phyloP scores from a whole-genome alignment of 2,113 vertebrate species.

The Seriola dumerili region DNA sequence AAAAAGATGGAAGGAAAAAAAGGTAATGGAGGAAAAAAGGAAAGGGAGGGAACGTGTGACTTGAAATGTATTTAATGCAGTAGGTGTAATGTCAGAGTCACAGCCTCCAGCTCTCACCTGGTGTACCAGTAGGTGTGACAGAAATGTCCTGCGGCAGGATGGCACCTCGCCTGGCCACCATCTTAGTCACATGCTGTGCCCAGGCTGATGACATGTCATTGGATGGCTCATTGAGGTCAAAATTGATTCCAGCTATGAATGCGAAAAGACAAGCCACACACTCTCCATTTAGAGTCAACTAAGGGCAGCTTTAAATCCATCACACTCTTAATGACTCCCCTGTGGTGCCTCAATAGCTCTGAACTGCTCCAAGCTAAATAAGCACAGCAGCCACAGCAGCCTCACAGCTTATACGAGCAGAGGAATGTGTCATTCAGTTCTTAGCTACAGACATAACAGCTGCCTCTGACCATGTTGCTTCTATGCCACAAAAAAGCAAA shows the following conservation, averaged over 20 bases:
- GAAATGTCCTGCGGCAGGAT: slow-evolving; percentile 97
- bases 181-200: slow-evolving; percentile 98
- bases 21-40: no score
- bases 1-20: background rate
- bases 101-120: slow-evolving; percentile 82
- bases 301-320: slow-evolving; percentile 4
- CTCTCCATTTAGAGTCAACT: background rate
- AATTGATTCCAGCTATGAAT: slow-evolving; percentile 91
- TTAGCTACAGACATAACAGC: slow-evolving; percentile 43
- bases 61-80: background rate
- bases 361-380: slow-evolving; percentile 45
- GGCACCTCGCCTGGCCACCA: slow-evolving; percentile 96
- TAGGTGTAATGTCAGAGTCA: background rate
- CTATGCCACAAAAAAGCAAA: slow-evolving; percentile 13
- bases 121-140: slow-evolving; percentile 92
- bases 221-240: slow-evolving; percentile 94
- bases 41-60: background rate
- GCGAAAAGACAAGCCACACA: slow-evolving; percentile 33
- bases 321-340: slow-evolving; percentile 5
- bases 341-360: background rate
- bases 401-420: slow-evolving; percentile 32
- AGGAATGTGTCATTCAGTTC: slow-evolving; percentile 14
- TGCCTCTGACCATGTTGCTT: background rate
- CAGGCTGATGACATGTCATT: slow-evolving; percentile 95
- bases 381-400: slow-evolving; percentile 27